Evolutionary conservation across 2,888 invertebrate species (phyloP).

Genomic region (Cordylochernes scorpioides): DNA sequence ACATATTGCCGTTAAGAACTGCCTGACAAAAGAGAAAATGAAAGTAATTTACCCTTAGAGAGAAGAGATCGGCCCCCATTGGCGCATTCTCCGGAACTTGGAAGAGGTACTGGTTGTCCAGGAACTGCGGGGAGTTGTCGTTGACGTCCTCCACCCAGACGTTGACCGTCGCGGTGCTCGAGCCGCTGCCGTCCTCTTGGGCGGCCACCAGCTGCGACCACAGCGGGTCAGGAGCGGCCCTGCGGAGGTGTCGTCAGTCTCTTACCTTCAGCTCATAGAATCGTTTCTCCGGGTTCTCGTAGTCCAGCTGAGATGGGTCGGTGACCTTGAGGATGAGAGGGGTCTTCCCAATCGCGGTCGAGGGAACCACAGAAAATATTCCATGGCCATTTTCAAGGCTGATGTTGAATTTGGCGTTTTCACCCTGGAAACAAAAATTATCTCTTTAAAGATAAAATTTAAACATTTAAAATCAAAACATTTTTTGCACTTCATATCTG

Average conservation of each 20-base stretch:
- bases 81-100: constrained; percentile 31
- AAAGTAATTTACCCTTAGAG: constrained; percentile 26
- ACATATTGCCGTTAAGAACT: constrained; percentile 1
- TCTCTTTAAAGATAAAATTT: background rate
- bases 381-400: constrained; percentile 31
- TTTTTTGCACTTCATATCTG: background rate
- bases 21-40: background rate
- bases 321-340: constrained; percentile 43
- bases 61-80: constrained; percentile 33
- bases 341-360: constrained; percentile 39
- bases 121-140: constrained; percentile 27
- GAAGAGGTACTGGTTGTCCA: constrained; percentile 12
- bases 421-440: constrained; percentile 23
- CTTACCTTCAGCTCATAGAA: too few relatives aligned
- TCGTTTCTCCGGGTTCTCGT: constrained; percentile 34
- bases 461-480: constrained; percentile 5
- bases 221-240: too few relatives aligned
- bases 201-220: constrained; percentile 5
- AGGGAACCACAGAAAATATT: constrained; percentile 34
- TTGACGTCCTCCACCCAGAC: constrained; percentile 17
- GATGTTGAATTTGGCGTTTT: constrained; percentile 41
- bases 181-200: constrained; percentile 25
- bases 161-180: constrained; percentile 11
- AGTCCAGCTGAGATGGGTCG: constrained; percentile 38
- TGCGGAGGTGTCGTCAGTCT: too few relatives aligned